Conservation (phyloP, 2,888 invertebrate genomes). For the Tachystola acroxantha region DNA sequence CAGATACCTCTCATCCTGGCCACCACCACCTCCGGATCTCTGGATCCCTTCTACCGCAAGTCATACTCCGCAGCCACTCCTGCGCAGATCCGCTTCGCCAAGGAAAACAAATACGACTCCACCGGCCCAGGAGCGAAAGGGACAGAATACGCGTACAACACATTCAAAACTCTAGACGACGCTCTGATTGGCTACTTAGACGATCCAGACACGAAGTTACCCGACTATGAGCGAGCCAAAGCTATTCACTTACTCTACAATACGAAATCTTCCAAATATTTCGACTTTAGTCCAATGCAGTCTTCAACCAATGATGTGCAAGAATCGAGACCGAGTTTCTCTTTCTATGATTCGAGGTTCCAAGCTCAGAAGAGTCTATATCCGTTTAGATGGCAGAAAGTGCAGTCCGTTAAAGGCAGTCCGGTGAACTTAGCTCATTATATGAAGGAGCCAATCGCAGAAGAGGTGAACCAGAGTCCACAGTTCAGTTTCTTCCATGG, state of each 20-base stretch:
- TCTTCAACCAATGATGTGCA: not conserved
- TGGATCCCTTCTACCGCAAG: not conserved
- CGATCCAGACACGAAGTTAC: conserved; percentile 61
- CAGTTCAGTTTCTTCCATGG: conserved; percentile 53
- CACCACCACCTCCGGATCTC: not conserved
- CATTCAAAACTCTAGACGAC: conserved; percentile 52
- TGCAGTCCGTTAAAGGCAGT: conserved; percentile 28
- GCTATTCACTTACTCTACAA: conserved; percentile 17
- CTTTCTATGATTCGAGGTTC: not conserved
- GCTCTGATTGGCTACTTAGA: conserved; percentile 52
- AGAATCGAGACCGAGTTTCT: not conserved
- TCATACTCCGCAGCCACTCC: conserved; percentile 53
- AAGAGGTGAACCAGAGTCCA: conserved; percentile 33
- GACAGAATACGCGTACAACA: conserved; percentile 50
- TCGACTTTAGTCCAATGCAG: not conserved
- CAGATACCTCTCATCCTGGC: not conserved
- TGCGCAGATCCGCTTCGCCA: conserved; percentile 58
- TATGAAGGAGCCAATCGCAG: conserved; percentile 20
- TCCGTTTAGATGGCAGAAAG: conserved; percentile 28
- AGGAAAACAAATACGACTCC: conserved; percentile 65
- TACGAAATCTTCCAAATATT: not conserved
- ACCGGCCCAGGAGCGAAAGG: conserved; percentile 63
- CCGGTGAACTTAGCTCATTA: conserved; percentile 38
- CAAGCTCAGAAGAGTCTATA: conserved; percentile 12
- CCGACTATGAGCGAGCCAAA: conserved; percentile 43